Conservation (phyloP, 2,888 invertebrate species). For the Oscheius sp. region DNA sequence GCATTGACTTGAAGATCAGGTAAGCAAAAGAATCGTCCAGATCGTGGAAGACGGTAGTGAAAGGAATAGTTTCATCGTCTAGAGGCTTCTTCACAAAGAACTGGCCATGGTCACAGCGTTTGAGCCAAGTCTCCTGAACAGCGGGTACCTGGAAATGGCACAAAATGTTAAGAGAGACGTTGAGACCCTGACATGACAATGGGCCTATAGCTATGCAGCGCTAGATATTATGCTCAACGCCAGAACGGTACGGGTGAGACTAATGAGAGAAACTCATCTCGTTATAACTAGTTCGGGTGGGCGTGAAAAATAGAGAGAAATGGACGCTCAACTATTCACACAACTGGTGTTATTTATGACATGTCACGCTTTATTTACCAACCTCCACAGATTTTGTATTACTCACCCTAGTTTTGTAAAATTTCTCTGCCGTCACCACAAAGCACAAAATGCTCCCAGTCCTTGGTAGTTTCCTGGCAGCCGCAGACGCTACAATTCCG, state of each 20-base stretch:
- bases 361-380: too few species aligned
- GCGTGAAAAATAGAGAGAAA: too few species aligned
- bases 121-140: slow-evolving; percentile 56
- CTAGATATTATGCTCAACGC: too few species aligned
- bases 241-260: too few species aligned
- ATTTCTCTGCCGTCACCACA: not conserved
- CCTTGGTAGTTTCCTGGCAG: not conserved
- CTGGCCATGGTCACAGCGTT: slow-evolving; percentile 53
- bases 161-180: too few species aligned
- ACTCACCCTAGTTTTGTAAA: not conserved
- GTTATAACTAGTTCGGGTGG: too few species aligned
- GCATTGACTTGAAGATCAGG: slow-evolving; percentile 56
- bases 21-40: slow-evolving; percentile 54
- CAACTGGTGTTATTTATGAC: too few species aligned
- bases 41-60: slow-evolving; percentile 48
- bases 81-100: slow-evolving; percentile 50
- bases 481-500: not conserved
- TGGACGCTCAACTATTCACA: too few species aligned
- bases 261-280: too few species aligned
- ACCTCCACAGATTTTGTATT: too few species aligned
- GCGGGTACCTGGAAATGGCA: slow-evolving; percentile 41
- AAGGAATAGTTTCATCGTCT: slow-evolving; percentile 45
- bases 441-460: not conserved
- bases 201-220: too few species aligned
- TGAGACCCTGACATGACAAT: too few species aligned